These are phyloP conservation scores for Gerris buenoi DNA, from an alignment of 1,140 invertebrate genomes.

Conservation along the genomic window DNA sequence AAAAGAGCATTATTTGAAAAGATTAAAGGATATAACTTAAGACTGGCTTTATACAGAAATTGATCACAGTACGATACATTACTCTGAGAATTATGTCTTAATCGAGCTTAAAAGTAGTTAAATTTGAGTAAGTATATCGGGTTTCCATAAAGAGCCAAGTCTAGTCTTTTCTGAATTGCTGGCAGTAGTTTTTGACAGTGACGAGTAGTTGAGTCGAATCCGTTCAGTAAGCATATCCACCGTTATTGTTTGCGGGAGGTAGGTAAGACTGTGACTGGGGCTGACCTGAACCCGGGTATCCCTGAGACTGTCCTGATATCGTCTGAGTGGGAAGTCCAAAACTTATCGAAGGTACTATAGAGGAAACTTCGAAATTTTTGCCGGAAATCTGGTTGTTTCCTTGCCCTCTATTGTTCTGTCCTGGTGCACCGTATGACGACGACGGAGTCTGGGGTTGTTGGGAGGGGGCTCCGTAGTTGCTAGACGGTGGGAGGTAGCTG, in stretches of 20 bases:
- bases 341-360: slow-evolving; percentile 10
- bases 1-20: no score
- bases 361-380: slow-evolving; percentile 5
- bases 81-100: no score
- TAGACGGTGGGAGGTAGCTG: slow-evolving; percentile 6
- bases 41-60: no score
- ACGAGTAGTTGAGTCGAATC: no score
- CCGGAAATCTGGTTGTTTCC: background rate
- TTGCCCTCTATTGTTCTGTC: background rate
- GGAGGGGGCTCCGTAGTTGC: slow-evolving; percentile 9
- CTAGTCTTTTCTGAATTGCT: no score
- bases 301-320: background rate
- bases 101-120: no score
- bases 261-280: background rate
- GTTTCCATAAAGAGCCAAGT: no score
- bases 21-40: no score
- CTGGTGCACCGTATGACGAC: slow-evolving; percentile 13
- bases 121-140: no score
- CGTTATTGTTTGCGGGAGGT: slow-evolving; percentile 9
- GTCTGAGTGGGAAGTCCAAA: slow-evolving; percentile 12
- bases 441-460: slow-evolving; percentile 6
- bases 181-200: no score
- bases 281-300: background rate
- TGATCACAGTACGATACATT: no score
- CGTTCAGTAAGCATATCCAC: slow-evolving; percentile 18